Base-by-base conservation (phyloP, 2,888 invertebrate genomes). In the Ichneumoninae sp. region DNA sequence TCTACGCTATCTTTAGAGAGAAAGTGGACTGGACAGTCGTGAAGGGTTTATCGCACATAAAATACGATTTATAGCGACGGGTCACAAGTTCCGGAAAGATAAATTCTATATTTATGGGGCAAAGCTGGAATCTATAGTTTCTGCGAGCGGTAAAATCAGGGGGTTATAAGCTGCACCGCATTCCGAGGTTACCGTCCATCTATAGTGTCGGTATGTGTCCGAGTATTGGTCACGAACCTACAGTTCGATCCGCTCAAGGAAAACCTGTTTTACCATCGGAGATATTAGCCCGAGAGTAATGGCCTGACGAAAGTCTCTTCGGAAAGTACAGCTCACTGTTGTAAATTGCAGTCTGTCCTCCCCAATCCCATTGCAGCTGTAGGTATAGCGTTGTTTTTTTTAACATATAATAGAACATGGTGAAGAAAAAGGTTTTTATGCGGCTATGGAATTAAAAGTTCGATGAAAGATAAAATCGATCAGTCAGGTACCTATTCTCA, bases 1-100 rank as follows among this genome's bases (percentile, higher is more conserved):
- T 57, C 8, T 33, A 47, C 16, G 26, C 22, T 66, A 40, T 40
- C 66, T 40, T 66, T 19, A 40, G 66, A 19, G 19, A 40, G 36
- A 66, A 66, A 66, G 40, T 40, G 22, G 66, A 66, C 66, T 10
- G 40, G 66, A 66, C 40, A 66, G 66, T 66, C 22, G 66, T 10
- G 22, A 36, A 66, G 66, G 66, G 40, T 66, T 40, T 66, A 40
- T 40, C 66, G 22, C 40, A 40, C 66, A 19, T 66, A 10, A 66
- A 22, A 13, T 66, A 40, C 40, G 40, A 66, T 66, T 66, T 40
- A 40, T 40, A 19, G 40, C 66, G 36, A 36, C 66, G 40, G 36
- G 66, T 33, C 33, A 33, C 40, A 13, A 19, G 66, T 40, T 66
- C 36, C 36, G 40, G 10, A 10, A 19, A 19, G 10, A 63, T 63